A percentile compares a stretch with the other conserved stretches of the same genome.
Conservation (phyloP, 2,797 vertebrate genomes). For the Helicolenus hilgendorfi region DNA sequence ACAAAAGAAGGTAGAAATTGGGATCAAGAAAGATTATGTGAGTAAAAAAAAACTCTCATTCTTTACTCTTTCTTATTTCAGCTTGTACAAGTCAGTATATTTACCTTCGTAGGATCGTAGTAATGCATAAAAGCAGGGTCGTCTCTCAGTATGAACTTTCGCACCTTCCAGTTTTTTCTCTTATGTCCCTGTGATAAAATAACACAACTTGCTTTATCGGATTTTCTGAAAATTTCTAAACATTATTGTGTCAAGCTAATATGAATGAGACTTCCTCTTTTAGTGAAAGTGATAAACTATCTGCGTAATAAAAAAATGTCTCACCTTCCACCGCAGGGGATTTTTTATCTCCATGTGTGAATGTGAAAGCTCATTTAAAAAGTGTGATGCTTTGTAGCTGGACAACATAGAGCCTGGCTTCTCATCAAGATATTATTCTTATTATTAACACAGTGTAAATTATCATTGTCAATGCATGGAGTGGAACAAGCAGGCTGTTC, state of each 20-base stretch:
- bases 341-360: neutral
- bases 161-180: constrained; percentile 99
- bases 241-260: neutral
- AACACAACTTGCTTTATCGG: neutral
- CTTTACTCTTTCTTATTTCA: neutral
- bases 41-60: neutral
- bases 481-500: neutral
- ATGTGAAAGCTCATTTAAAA: neutral
- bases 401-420: neutral
- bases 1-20: neutral
- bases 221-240: neutral
- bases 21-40: too few relatives aligned
- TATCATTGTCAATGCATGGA: neutral
- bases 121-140: constrained; percentile 97
- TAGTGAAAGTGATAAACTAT: neutral
- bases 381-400: neutral
- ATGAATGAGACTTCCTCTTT: neutral
- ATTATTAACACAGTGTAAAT: neutral
- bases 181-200: constrained; percentile 92
- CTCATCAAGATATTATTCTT: neutral
- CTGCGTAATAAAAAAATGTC: neutral
- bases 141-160: constrained; percentile 96
- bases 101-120: constrained; percentile 96
- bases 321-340: neutral
- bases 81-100: neutral